Conservation (phyloP, 2,113 vertebrate species). For the Poecile atricapillus region DNA sequence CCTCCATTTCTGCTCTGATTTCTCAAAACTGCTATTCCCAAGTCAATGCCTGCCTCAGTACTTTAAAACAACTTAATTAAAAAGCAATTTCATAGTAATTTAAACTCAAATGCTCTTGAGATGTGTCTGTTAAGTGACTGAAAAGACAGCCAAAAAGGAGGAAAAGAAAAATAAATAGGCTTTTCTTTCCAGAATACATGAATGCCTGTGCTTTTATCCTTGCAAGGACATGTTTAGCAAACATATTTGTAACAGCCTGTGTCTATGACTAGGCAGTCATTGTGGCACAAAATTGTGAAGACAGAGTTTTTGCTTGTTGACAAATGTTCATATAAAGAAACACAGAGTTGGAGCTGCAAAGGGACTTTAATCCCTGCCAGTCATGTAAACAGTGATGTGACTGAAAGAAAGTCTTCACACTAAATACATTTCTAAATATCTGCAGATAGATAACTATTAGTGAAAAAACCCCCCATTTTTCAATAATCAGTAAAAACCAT, state of each 20-base stretch:
- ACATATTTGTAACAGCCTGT: neutral
- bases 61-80: neutral
- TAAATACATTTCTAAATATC: neutral
- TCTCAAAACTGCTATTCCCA: neutral
- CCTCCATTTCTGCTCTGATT: neutral
- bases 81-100: neutral
- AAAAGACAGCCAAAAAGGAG: neutral
- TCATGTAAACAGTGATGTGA: neutral
- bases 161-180: neutral
- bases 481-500: neutral
- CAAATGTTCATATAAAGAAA: constrained; percentile 6
- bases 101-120: neutral
- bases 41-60: neutral
- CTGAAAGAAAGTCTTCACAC: neutral
- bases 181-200: neutral
- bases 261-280: neutral
- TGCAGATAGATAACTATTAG: neutral
- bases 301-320: neutral
- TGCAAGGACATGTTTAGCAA: neutral
- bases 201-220: neutral
- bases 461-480: neutral
- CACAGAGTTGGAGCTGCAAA: neutral
- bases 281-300: neutral
- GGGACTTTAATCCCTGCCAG: neutral
- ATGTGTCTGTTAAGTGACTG: neutral